phyloP scores from a whole-genome alignment of 2,113 vertebrate species.

The Geothlypis trichas region DNA sequence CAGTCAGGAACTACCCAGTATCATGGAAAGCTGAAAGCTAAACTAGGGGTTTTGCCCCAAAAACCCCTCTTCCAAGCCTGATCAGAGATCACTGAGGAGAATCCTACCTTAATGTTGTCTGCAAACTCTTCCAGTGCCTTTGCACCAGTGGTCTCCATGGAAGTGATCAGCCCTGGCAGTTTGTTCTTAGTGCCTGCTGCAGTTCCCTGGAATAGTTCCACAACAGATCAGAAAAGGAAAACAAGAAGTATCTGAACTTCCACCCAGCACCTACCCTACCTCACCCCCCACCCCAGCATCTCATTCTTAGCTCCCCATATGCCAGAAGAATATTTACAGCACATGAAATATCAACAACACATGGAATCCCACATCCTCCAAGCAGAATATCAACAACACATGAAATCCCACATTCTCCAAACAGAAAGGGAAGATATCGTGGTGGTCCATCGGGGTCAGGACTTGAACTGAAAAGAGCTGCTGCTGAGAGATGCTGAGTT shows the following conservation, averaged over 20 bases:
- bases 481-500: neutral
- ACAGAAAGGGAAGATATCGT: neutral
- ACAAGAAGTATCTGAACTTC: neutral
- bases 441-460: neutral
- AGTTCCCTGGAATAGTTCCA: slow-evolving; percentile 81
- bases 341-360: neutral
- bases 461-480: neutral
- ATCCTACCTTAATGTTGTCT: slow-evolving; percentile 93
- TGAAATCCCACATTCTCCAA: neutral
- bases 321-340: neutral
- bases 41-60: neutral
- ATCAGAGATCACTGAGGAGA: neutral
- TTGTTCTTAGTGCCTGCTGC: slow-evolving; percentile 99
- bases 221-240: neutral
- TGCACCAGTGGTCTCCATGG: slow-evolving; percentile 95
- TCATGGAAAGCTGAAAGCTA: neutral
- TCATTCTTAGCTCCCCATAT: neutral
- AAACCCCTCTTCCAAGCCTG: neutral
- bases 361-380: neutral
- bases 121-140: slow-evolving; percentile 98
- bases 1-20: neutral
- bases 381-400: neutral
- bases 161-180: slow-evolving; percentile 92
- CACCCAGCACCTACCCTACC: neutral
- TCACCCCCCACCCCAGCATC: neutral